These are phyloP conservation scores for Strigops habroptila DNA, from an alignment of 2,113 vertebrate species.

Conservation along the genomic window DNA sequence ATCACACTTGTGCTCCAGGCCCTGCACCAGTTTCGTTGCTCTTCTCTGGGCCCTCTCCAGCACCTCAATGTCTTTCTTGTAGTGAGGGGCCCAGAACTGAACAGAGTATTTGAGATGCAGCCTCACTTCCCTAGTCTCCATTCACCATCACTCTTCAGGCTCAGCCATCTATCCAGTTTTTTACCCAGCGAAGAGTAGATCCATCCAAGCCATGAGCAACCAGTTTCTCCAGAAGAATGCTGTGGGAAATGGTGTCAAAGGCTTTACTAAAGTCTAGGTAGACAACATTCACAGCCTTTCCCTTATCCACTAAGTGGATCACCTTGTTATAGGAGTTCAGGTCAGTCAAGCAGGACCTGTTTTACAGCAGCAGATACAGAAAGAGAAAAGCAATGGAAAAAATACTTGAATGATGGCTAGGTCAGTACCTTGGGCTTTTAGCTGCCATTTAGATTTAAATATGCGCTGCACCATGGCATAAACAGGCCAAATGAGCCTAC, in stretches of 20 bases:
- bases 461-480: not conserved
- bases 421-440: not conserved
- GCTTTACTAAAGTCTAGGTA: not conserved
- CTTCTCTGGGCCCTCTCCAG: not conserved
- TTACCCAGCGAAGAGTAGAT: not conserved
- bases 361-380: not conserved
- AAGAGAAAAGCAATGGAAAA: not conserved
- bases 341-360: not conserved
- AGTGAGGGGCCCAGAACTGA: not conserved
- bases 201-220: not conserved
- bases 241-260: not conserved
- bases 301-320: not conserved
- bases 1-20: not conserved
- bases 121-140: not conserved
- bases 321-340: not conserved
- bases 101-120: not conserved
- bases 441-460: conserved; percentile 10
- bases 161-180: not conserved
- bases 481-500: not conserved
- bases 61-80: not conserved
- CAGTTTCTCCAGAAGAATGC: not conserved
- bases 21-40: not conserved
- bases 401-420: not conserved
- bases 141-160: not conserved
- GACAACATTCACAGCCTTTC: not conserved